phyloP scores from a whole-genome alignment of 2,797 vertebrate genomes.

The Xenentodon cancila region DNA sequence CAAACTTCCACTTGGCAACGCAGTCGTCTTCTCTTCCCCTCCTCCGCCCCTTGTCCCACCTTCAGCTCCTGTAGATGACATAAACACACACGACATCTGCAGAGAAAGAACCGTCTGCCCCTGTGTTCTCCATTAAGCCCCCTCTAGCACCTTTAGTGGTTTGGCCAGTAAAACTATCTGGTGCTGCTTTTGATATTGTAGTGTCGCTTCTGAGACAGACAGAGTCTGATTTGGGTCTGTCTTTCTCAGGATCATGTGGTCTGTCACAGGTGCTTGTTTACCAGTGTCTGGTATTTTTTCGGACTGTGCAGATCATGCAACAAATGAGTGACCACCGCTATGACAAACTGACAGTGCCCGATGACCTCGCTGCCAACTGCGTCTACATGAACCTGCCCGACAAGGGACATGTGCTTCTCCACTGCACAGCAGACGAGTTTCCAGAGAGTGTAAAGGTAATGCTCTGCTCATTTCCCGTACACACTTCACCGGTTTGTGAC shows the following conservation, averaged over 20 bases:
- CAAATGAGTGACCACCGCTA: slow-evolving; percentile 98
- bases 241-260: slow-evolving; percentile 24
- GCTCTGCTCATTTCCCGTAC: background rate
- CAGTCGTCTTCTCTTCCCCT: slow-evolving; percentile 28
- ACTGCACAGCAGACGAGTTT: slow-evolving; percentile 87
- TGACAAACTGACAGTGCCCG: slow-evolving; percentile 93
- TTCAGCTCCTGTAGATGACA: slow-evolving; percentile 71
- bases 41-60: slow-evolving; percentile 44
- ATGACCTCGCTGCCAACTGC: slow-evolving; percentile 92
- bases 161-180: slow-evolving; percentile 47
- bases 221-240: slow-evolving; percentile 42
- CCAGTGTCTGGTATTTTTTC: slow-evolving; percentile 25
- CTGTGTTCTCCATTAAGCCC: slow-evolving; percentile 74
- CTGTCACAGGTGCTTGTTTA: background rate
- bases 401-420: slow-evolving; percentile 93
- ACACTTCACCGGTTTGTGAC: slow-evolving; percentile 6
- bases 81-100: slow-evolving; percentile 80
- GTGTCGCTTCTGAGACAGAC: slow-evolving; percentile 35
- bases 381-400: slow-evolving; percentile 92
- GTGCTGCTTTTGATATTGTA: slow-evolving; percentile 44
- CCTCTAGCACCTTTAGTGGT: slow-evolving; percentile 41
- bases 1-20: slow-evolving; percentile 70
- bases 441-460: slow-evolving; percentile 93
- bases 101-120: slow-evolving; percentile 72
- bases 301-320: slow-evolving; percentile 89